These are phyloP conservation scores for Lucilia sericata DNA, from an alignment of 1,140 invertebrate genomes.

Conservation along the genomic window DNA sequence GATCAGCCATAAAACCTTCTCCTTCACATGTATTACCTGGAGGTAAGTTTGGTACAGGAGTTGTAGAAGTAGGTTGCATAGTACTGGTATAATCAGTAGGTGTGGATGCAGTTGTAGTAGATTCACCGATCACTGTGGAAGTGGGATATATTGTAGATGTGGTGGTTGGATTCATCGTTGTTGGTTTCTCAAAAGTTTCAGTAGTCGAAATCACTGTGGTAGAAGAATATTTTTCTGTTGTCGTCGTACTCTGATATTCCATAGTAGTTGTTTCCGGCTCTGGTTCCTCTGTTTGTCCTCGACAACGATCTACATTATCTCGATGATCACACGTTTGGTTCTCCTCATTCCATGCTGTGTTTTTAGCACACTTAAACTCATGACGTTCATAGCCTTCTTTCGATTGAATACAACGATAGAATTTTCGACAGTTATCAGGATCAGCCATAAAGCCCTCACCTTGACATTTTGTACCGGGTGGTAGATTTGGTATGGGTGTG, in stretches of 20 bases:
- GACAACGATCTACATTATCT: slow-evolving; percentile 52
- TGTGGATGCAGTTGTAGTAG: slow-evolving; percentile 30
- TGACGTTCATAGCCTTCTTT: slow-evolving; percentile 66
- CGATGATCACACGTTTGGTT: slow-evolving; percentile 65
- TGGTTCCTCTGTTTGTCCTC: slow-evolving; percentile 50
- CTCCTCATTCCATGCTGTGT: slow-evolving; percentile 68
- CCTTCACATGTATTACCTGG: slow-evolving; percentile 63
- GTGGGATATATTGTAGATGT: slow-evolving; percentile 19
- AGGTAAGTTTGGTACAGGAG: slow-evolving; percentile 51
- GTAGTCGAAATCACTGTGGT: slow-evolving; percentile 46
- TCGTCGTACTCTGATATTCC: slow-evolving; percentile 53
- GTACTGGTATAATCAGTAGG: slow-evolving; percentile 47
- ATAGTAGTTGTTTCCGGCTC: slow-evolving; percentile 48
- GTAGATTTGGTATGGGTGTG: slow-evolving; percentile 54
- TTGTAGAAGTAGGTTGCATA: slow-evolving; percentile 51
- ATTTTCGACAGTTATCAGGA: slow-evolving; percentile 71
- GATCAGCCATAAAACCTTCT: slow-evolving; percentile 77
- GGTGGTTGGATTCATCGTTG: slow-evolving; percentile 43
- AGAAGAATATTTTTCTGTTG: slow-evolving; percentile 25
- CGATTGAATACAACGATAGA: slow-evolving; percentile 70
- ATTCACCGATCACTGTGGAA: background rate
- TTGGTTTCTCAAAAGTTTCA: slow-evolving; percentile 44
- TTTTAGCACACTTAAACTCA: slow-evolving; percentile 67
- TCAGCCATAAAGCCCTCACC: slow-evolving; percentile 77
- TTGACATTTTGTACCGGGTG: slow-evolving; percentile 63